Percentiles rank a stretch among this genome's conserved stretches.
phyloP scores from a whole-genome alignment of 2,113 vertebrate genomes.

The Anseranas semipalmata region DNA sequence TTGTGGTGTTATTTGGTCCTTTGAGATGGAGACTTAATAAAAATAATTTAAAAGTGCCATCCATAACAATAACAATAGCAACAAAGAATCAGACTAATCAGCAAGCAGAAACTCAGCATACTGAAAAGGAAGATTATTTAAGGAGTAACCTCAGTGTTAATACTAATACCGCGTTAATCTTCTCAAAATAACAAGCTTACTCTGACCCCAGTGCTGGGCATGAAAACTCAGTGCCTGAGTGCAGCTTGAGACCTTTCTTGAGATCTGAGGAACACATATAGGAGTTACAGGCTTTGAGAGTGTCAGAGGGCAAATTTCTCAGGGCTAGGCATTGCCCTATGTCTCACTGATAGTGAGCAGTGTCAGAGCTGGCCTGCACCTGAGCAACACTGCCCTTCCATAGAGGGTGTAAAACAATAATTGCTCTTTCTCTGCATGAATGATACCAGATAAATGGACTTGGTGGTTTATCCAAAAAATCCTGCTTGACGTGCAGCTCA shows the following conservation, averaged over 20 bases:
- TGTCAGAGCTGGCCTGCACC: not conserved
- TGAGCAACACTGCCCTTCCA: not conserved
- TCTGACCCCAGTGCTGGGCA: not conserved
- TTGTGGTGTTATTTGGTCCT: not conserved
- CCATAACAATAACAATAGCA: not conserved
- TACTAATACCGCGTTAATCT: not conserved
- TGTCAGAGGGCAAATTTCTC: not conserved
- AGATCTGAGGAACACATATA: not conserved
- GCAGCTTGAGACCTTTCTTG: not conserved
- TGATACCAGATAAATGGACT: not conserved
- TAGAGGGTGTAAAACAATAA: not conserved
- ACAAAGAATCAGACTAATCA: not conserved
- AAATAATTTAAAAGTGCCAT: not conserved
- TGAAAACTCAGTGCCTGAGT: not conserved
- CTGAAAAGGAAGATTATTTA: not conserved
- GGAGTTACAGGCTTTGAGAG: not conserved
- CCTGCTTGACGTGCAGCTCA: not conserved
- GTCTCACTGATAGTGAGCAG: not conserved
- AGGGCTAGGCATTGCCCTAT: not conserved
- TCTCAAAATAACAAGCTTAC: slow-evolving; percentile 13
- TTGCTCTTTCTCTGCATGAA: not conserved
- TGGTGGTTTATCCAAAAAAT: not conserved
- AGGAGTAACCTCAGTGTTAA: not conserved
- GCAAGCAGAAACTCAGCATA: not conserved
- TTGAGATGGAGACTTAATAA: not conserved